phyloP scores from a whole-genome alignment of 2,888 invertebrate genomes.

The Drosophila mimetica region DNA sequence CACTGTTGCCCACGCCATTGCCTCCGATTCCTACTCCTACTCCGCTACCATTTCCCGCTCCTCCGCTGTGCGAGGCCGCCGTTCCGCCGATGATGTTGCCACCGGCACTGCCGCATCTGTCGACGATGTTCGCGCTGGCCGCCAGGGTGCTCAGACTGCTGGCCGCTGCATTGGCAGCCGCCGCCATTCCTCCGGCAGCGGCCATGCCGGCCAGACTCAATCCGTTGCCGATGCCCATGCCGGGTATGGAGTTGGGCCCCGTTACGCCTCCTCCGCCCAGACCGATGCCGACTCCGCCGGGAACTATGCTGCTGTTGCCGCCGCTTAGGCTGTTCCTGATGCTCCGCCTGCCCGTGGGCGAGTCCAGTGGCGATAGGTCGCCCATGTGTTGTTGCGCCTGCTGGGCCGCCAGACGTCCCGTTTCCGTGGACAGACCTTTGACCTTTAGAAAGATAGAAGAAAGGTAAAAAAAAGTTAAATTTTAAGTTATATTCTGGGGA shows the following conservation, averaged over 20 bases:
- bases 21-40: slow-evolving; percentile 44
- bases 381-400: slow-evolving; percentile 83
- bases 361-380: slow-evolving; percentile 82
- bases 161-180: slow-evolving; percentile 65
- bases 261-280: slow-evolving; percentile 38
- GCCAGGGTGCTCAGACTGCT: slow-evolving; percentile 69
- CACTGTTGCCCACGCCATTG: slow-evolving; percentile 25
- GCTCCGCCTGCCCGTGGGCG: slow-evolving; percentile 84
- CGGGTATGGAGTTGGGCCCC: slow-evolving; percentile 49
- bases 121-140: slow-evolving; percentile 67
- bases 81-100: slow-evolving; percentile 69
- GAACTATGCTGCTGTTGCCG: slow-evolving; percentile 54
- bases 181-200: slow-evolving; percentile 75
- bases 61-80: slow-evolving; percentile 48
- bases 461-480: too few relatives aligned
- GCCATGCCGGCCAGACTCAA: slow-evolving; percentile 62
- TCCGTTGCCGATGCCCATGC: slow-evolving; percentile 67
- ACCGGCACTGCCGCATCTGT: slow-evolving; percentile 69
- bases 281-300: slow-evolving; percentile 40
- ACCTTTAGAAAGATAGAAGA: slow-evolving; percentile 86
- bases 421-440: slow-evolving; percentile 91
- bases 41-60: slow-evolving; percentile 43
- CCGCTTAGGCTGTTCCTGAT: slow-evolving; percentile 84
- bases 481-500: too few relatives aligned
- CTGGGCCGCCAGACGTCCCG: slow-evolving; percentile 85